Percentiles rank a stretch among this genome's conserved stretches.
Conservation (phyloP, 2,113 vertebrate genomes). For the Psammodynastes pulverulentus region DNA sequence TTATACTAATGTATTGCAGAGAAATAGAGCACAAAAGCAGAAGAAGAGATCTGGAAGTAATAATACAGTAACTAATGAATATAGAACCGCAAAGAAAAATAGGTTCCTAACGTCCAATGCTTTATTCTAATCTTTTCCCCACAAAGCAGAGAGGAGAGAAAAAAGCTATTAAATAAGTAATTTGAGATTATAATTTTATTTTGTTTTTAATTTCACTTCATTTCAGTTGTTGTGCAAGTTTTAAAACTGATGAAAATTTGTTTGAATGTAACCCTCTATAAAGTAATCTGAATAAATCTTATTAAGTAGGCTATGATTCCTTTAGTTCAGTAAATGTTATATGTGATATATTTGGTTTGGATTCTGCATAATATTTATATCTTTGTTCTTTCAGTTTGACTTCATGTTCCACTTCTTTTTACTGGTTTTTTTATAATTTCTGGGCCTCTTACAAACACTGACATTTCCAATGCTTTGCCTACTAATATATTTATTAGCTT, state of each 20-base stretch:
- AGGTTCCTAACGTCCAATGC: neutral
- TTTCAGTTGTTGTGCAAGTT: neutral
- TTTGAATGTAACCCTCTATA: neutral
- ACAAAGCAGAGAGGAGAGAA: neutral
- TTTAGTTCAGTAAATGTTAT: neutral
- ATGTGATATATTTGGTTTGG: neutral
- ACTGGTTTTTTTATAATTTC: neutral
- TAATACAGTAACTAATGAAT: neutral
- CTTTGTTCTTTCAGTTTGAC: neutral
- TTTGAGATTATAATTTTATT: neutral
- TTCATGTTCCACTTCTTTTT: neutral
- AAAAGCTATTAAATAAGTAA: neutral
- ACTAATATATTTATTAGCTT: neutral
- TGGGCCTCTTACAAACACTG: neutral
- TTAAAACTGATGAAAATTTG: neutral
- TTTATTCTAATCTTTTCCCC: neutral
- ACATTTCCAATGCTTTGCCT: neutral
- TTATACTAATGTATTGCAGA: constrained; percentile 15
- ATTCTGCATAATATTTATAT: neutral
- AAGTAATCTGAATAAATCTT: neutral
- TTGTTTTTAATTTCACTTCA: neutral
- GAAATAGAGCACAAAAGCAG: neutral
- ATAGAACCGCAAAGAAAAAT: neutral
- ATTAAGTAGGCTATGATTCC: neutral
- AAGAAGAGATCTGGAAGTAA: neutral